Evolutionary conservation across 2,797 vertebrate species (phyloP), one percentile per base, ranked within the genome.

Genomic region (Lagodon rhomboides): DNA sequence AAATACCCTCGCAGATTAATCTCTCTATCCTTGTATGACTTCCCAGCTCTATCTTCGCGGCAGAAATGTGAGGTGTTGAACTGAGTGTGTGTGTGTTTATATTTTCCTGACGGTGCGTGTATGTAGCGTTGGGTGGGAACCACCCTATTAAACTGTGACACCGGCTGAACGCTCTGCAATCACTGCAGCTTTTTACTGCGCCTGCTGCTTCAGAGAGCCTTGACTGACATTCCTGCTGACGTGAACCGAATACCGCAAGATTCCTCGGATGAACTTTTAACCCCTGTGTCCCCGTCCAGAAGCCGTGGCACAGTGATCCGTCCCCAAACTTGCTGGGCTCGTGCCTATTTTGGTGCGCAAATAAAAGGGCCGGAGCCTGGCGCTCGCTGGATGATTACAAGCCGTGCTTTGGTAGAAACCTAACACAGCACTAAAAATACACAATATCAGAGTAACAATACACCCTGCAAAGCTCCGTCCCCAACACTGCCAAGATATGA

Each of bases 221-320:
- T 68, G 79, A 84, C 68, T 85, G 85, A 83, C 91, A 93, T 94
- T 94, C 86, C 85, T 89, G 89, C 88, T 93, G 92, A 94, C 87
- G 82, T 87, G 91, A 90, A 87, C 80, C 22, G 75, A 93, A 93
- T 90, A 92, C 92, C 86, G 66, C 91, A 92, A 94, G 89, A 94
- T 92, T 95, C 90, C 84, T 90, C 84, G 77, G 90, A 90, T 95
- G 91, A 94, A 95, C 92, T 89, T 91, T 91, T 92, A 92, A 94
- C 93, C 92, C 80, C 15, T 55, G 74, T 80, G 76, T 92, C 83
- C 80, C 82, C 66, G 80, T 87, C 85, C 87, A 91, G 79, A 92
- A 91, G 89, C 83, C 70, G 17, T 87, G 80, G 86, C 87, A 80
- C 76, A 55, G 85, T 16, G 53, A 75, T 87, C 77, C 63, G 54